phyloP scores from a whole-genome alignment of 2,113 vertebrate species.

The Tragelaphus buxtoni region DNA sequence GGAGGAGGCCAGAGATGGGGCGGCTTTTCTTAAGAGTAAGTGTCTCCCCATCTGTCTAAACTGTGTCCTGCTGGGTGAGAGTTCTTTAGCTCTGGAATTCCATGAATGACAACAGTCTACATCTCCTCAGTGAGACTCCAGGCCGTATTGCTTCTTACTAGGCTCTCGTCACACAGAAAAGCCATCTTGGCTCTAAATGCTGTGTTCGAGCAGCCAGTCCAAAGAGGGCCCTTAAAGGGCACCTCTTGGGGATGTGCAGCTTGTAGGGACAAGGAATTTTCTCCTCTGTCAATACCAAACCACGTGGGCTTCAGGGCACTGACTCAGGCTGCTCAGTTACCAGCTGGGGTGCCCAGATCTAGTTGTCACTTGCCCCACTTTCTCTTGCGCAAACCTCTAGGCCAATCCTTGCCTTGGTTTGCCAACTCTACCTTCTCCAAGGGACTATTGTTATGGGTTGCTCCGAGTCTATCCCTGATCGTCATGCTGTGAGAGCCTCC shows the following conservation, averaged over 20 bases:
- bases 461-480: background rate
- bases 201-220: background rate
- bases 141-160: background rate
- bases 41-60: background rate
- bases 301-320: background rate
- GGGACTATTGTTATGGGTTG: background rate
- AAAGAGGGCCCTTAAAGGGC: background rate
- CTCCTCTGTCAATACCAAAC: conserved; percentile 2
- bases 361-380: background rate
- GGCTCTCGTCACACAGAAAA: conserved; percentile 5
- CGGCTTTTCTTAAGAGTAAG: background rate
- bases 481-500: background rate
- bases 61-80: background rate
- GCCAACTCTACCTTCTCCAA: conserved; percentile 27
- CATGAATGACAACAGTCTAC: conserved; percentile 35
- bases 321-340: background rate
- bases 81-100: conserved; percentile 26
- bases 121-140: conserved; percentile 17
- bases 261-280: conserved; percentile 36
- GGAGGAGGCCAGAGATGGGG: background rate
- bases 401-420: background rate
- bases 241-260: background rate
- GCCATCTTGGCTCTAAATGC: conserved; percentile 25
- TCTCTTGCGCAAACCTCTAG: conserved; percentile 11
- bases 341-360: background rate